Percentiles rank a stretch among this genome's conserved stretches.
Conservation (phyloP, 2,113 vertebrate species). For the Engystomops pustulosus region DNA sequence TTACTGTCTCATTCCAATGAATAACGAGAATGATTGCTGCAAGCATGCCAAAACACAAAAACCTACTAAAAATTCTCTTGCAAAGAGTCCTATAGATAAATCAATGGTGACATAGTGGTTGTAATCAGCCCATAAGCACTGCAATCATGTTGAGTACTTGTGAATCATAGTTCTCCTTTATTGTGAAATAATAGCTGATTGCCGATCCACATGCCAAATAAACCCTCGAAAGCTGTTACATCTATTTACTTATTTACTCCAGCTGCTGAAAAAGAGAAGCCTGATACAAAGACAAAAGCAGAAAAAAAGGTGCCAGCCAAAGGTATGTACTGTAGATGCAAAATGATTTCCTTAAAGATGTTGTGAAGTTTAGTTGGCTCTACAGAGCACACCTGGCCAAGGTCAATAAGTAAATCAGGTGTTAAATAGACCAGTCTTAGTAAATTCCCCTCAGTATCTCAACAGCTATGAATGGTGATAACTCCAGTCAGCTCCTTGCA, state of each 20-base stretch:
- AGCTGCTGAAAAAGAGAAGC: slow-evolving; percentile 19
- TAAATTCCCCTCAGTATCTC: too few relatives aligned
- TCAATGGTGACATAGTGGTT: background rate
- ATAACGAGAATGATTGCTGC: background rate
- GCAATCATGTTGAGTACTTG: background rate
- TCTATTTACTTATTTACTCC: background rate
- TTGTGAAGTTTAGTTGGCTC: too few relatives aligned
- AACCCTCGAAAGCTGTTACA: background rate
- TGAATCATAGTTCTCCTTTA: background rate
- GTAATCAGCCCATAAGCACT: background rate
- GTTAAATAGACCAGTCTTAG: too few relatives aligned
- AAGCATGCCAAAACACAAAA: background rate
- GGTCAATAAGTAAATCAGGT: too few relatives aligned
- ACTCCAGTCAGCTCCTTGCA: too few relatives aligned
- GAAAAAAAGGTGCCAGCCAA: background rate
- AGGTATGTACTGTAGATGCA: too few relatives aligned
- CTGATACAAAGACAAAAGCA: slow-evolving; percentile 21
- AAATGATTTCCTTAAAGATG: too few relatives aligned
- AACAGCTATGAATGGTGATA: too few relatives aligned
- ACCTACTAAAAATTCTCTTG: background rate
- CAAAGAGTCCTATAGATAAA: background rate
- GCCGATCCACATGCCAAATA: background rate
- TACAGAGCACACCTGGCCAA: too few relatives aligned
- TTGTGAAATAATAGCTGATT: slow-evolving; percentile 21
- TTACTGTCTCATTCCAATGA: background rate